Base-by-base conservation (phyloP, 2,113 vertebrate species). In the Festucalex cinctus region DNA sequence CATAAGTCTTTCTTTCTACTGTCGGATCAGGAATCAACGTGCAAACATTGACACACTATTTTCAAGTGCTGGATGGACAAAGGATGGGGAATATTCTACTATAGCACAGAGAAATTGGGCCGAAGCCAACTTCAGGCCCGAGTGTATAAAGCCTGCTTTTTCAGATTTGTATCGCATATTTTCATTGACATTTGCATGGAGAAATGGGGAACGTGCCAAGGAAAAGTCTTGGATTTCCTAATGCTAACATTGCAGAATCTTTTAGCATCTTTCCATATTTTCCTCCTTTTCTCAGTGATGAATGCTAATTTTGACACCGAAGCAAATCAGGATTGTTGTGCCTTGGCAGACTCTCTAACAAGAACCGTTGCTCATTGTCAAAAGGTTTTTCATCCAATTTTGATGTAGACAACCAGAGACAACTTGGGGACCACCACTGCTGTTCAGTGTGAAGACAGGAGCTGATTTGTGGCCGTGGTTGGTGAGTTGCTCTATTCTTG, bases 91-190 rank as follows among this genome's bases (percentile, higher is more conserved):
- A 78, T 32, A 63, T 57, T 49, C 54, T 61, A 16, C 49, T 22
- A n/a, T n/a, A 59, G 43, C 57, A 54, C 54, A 81, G 49, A 39
- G 67, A 73, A 51, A 71, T 75, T n/a, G 59, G 68, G 13, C n/a
- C 28, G 1, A 16, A 17, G 68, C 60, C 60, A 26, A 12, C 13
- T 36, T 62, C 13, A 22, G 22, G 24, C 20, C 58, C 13, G 26
- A 1, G 17, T 19, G 5, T 16, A 20, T 19, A 19, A 10, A 5
- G 19, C 0, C 17, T 4, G 19, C 19, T 20, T 12, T 59, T 10
- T 24, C n/a, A 13, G 9, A 54, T 53, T 26, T 53, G 22, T 3
- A 26, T 9, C 6, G n/a, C 48, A 49, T 22, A n/a, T 49, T 54
- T 54, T 26, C 22, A 26, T 24, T 24, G 22, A 26, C 3, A 9